Conservation (phyloP, 2,113 vertebrate species). For the Chiloscyllium plagiosum region DNA sequence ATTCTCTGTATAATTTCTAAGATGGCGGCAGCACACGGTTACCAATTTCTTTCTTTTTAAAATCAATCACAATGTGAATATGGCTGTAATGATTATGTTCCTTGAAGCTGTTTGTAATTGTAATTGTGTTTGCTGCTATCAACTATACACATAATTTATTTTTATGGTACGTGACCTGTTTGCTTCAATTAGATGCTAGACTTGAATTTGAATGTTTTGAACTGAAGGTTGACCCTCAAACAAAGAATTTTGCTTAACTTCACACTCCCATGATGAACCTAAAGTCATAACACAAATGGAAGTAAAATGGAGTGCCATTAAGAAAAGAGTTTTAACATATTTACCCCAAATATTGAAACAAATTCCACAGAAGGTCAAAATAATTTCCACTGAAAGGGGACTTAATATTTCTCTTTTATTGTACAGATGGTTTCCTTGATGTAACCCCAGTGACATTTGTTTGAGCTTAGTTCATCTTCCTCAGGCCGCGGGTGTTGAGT, state of each 20-base stretch:
- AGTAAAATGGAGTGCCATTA: neutral
- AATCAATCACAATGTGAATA: neutral
- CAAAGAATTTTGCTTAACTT: neutral
- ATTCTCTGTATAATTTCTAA: neutral
- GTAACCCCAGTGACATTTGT: neutral
- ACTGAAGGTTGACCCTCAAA: neutral
- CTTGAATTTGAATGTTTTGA: conserved; percentile 2
- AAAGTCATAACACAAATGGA: neutral
- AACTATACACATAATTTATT: neutral
- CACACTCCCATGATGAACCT: neutral
- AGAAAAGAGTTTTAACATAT: neutral
- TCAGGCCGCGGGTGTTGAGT: neutral
- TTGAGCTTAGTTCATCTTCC: neutral
- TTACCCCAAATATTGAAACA: neutral
- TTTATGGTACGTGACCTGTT: neutral
- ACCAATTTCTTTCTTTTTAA: neutral
- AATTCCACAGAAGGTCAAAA: neutral
- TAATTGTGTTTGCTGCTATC: neutral
- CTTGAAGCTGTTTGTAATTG: neutral
- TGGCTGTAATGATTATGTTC: neutral
- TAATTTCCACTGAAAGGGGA: neutral
- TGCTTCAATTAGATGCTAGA: neutral
- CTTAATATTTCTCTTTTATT: neutral
- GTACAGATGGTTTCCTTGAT: neutral
- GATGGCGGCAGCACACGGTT: neutral